phyloP scores from a whole-genome alignment of 1,140 invertebrate genomes.

The Philopotamus ludificatus region DNA sequence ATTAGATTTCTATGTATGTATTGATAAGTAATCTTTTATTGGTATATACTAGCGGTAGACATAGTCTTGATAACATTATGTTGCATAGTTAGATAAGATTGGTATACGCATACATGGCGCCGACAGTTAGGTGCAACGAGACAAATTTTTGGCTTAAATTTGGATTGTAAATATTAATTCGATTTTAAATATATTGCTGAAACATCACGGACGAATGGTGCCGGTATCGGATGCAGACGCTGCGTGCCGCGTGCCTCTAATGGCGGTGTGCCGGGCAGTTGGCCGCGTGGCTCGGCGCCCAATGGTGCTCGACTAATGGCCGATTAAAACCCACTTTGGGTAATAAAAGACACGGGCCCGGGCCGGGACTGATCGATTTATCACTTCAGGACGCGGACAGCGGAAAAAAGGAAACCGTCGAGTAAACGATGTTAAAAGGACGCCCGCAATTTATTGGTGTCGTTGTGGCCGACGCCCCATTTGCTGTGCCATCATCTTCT shows the following conservation, averaged over 20 bases:
- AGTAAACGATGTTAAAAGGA: slow-evolving; percentile 12
- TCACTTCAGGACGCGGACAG: slow-evolving; percentile 22
- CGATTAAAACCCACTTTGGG: slow-evolving; percentile 36
- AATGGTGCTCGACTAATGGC: slow-evolving; percentile 37
- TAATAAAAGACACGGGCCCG: slow-evolving; percentile 27
- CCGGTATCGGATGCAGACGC: too few species aligned
- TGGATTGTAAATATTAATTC: too few species aligned
- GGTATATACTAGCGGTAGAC: too few species aligned
- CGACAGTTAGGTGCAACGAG: too few species aligned
- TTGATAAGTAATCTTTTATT: too few species aligned
- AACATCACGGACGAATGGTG: not conserved
- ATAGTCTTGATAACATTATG: too few species aligned
- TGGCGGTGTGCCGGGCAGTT: not conserved
- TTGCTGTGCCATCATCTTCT: not conserved
- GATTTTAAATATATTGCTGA: too few species aligned
- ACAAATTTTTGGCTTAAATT: too few species aligned
- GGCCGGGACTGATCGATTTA: slow-evolving; percentile 8
- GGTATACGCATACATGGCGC: too few species aligned
- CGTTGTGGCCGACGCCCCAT: slow-evolving; percentile 21
- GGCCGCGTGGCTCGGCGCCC: slow-evolving; percentile 18
- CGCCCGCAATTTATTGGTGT: slow-evolving; percentile 26
- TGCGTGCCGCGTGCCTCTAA: slow-evolving; percentile 7
- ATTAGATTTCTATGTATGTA: too few species aligned
- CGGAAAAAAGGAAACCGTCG: slow-evolving; percentile 22
- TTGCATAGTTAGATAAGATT: not conserved